These are phyloP conservation scores for Cirrhinus molitorella DNA, from an alignment of 2,797 vertebrate genomes.

Conservation along the genomic window DNA sequence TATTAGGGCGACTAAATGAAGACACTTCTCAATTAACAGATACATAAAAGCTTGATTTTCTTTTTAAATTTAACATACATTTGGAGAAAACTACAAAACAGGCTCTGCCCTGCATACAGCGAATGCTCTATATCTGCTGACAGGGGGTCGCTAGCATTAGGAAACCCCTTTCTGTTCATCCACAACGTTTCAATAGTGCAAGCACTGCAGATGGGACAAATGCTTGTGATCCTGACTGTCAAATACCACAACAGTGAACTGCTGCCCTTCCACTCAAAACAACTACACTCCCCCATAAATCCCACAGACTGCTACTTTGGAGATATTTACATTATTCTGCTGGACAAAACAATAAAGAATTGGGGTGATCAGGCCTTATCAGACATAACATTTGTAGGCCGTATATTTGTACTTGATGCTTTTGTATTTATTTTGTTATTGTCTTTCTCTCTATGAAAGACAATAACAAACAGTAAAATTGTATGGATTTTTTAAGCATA, in stretches of 20 bases:
- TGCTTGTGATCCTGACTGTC: slow-evolving; percentile 39
- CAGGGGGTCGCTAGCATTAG: slow-evolving; percentile 44
- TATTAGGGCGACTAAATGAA: not conserved
- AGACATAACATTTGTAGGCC: not conserved
- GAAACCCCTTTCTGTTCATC: slow-evolving; percentile 45
- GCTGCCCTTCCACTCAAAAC: slow-evolving; percentile 3
- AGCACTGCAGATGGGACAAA: slow-evolving; percentile 54
- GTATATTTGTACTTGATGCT: not conserved
- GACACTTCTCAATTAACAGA: not conserved
- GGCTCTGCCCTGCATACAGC: not conserved
- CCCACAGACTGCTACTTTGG: not conserved
- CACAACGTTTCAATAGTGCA: slow-evolving; percentile 48
- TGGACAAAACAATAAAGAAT: not conserved
- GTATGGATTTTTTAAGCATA: not conserved
- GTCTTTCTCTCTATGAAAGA: too few relatives aligned
- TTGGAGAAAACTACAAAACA: not conserved
- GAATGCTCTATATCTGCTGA: slow-evolving; percentile 51
- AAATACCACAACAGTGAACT: slow-evolving; percentile 22
- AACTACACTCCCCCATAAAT: not conserved
- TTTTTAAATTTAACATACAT: not conserved
- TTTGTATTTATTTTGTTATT: too few relatives aligned
- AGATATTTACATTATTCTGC: not conserved
- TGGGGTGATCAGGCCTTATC: not conserved
- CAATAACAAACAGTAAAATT: not conserved
- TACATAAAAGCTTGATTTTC: not conserved